Evolutionary conservation across 1,140 invertebrate species (phyloP), one percentile per base, ranked within the genome.

Genomic region (Tenebrio molitor): DNA sequence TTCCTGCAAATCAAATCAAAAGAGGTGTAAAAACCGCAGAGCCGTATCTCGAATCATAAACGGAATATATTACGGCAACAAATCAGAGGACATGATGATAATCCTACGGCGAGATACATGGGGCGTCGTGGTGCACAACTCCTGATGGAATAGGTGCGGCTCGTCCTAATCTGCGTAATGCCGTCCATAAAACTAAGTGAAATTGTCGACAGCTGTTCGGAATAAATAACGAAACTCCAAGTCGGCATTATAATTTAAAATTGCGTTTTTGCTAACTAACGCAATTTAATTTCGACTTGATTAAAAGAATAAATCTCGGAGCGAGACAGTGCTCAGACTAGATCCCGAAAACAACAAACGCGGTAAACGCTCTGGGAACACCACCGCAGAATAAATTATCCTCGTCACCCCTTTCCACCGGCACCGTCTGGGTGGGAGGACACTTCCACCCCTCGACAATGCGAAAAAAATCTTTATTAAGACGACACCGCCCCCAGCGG

Each of bases 181-280:
- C 12, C 12, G 36, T 39, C 36, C 29, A 10, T 10, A 50, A n/a
- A 33, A 14, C 21, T 29, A 0, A 14, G 21, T 29, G 50, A 33
- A 58, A 58, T 25, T 58, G 12, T 21, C 29, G 50, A 58, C 50
- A 58, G 25, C 50, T 58, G 23, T 29, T 33, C 12, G n/a, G 50
- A 29, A 58, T 58, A 25, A 58, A 25, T 29, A 58, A 21, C 10
- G 23, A 2, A 58, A 58, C 50, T 58, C 14, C 8, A 23, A 23
- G 6, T 12, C 17, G 46, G 19, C 1, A 53, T 53, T 58, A 15
- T 25, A 58, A 58, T 58, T 58, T 58, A 58, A 58, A 58, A 58
- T 58, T 58, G 50, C 29, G 50, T 58, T 58, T 58, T 58, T 58
- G 50, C 23, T 58, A 58, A 58, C 50, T 15, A 58, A 58, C 50